phyloP scores from a whole-genome alignment of 2,113 vertebrate genomes.

The Lathamus discolor region DNA sequence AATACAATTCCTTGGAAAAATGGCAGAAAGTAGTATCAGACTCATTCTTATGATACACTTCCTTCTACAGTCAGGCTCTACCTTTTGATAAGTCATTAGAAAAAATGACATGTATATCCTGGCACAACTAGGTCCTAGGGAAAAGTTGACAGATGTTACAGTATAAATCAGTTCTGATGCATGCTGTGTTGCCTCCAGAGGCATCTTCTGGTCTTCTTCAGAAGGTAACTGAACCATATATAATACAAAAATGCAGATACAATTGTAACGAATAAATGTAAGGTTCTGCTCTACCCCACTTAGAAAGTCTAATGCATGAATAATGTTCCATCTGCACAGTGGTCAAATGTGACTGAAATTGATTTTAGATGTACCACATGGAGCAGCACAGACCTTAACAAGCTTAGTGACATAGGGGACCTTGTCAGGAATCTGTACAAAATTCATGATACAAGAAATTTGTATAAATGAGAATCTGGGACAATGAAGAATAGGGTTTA shows the following conservation, averaged over 20 bases:
- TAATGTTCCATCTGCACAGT: slow-evolving; percentile 60
- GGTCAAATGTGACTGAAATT: slow-evolving; percentile 69
- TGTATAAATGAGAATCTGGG: slow-evolving; percentile 62
- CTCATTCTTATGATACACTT: not conserved
- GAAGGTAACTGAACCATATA: slow-evolving; percentile 64
- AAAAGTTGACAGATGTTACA: slow-evolving; percentile 70
- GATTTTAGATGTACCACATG: slow-evolving; percentile 60
- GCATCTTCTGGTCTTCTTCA: slow-evolving; percentile 48
- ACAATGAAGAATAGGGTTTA: not conserved
- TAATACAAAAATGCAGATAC: slow-evolving; percentile 62
- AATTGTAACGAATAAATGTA: slow-evolving; percentile 64
- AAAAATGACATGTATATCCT: slow-evolving; percentile 61
- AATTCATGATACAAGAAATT: slow-evolving; percentile 70
- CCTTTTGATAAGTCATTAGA: slow-evolving; percentile 60
- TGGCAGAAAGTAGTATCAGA: not conserved
- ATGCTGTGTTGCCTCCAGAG: slow-evolving; percentile 46
- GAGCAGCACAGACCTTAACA: slow-evolving; percentile 55
- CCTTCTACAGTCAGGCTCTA: not conserved
- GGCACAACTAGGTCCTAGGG: slow-evolving; percentile 49
- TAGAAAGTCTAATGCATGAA: slow-evolving; percentile 67
- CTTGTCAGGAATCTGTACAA: slow-evolving; percentile 66
- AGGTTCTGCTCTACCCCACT: slow-evolving; percentile 46
- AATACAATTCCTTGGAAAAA: not conserved
- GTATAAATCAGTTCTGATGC: slow-evolving; percentile 67
- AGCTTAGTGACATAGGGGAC: slow-evolving; percentile 52